Evolutionary conservation across 2,113 vertebrate genomes (phyloP).

Genomic region (Odocoileus hemionus): DNA sequence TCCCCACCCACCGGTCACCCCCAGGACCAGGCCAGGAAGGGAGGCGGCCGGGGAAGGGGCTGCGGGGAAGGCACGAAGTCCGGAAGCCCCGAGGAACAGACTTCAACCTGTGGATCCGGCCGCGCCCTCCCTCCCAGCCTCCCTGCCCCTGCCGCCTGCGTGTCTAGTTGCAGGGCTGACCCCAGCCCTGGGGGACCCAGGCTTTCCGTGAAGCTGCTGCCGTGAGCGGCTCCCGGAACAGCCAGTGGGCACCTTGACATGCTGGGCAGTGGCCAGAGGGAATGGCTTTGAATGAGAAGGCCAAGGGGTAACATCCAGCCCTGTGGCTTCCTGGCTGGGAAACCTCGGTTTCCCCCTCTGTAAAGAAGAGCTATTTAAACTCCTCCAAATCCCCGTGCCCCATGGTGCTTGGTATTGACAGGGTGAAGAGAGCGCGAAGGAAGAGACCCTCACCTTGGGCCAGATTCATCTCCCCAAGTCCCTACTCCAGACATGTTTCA

Average conservation of each 20-base stretch:
- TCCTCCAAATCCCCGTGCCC: no score
- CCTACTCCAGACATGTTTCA: background rate
- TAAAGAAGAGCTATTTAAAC: background rate
- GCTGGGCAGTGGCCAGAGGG: background rate
- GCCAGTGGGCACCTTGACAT: background rate
- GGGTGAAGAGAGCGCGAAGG: background rate
- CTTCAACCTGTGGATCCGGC: conserved; percentile 72
- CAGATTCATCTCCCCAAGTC: background rate
- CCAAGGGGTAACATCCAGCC: background rate
- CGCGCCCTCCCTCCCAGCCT: background rate
- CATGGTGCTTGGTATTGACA: background rate
- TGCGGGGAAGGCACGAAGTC: conserved; percentile 75
- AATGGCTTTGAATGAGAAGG: background rate
- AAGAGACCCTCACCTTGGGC: background rate
- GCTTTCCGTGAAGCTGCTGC: background rate
- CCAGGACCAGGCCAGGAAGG: conserved; percentile 86
- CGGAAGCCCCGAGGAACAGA: conserved; percentile 65
- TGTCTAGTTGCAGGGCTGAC: background rate
- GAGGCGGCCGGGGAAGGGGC: conserved; percentile 86
- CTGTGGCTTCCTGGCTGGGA: background rate
- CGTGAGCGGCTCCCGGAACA: background rate
- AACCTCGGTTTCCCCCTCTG: background rate
- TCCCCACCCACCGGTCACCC: conserved; percentile 83
- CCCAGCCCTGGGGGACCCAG: background rate
- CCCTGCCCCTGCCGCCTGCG: background rate